phyloP scores from a whole-genome alignment of 2,113 vertebrate genomes.

The Strix aluco region DNA sequence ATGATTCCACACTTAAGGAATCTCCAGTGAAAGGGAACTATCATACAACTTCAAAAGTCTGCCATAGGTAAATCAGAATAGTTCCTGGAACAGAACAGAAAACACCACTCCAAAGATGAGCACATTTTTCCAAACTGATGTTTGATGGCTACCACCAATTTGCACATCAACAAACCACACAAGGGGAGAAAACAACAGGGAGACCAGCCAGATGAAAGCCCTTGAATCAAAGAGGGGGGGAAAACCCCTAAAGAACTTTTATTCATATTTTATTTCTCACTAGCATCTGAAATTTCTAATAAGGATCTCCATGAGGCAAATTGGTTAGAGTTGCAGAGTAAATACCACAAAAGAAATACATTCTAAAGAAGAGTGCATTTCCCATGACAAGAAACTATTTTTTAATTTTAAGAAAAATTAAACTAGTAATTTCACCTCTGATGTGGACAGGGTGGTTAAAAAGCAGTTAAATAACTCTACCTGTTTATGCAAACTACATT shows the following conservation, averaged over 20 bases:
- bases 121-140: slow-evolving; percentile 73
- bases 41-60: slow-evolving; percentile 74
- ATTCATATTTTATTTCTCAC: not conserved
- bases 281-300: not conserved
- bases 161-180: slow-evolving; percentile 78
- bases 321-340: not conserved
- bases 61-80: slow-evolving; percentile 77
- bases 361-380: not conserved
- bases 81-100: slow-evolving; percentile 79
- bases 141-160: slow-evolving; percentile 70
- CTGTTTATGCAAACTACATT: not conserved
- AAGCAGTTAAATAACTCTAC: not conserved
- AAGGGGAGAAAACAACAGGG: slow-evolving; percentile 77
- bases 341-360: not conserved
- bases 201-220: slow-evolving; percentile 80
- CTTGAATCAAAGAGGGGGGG: slow-evolving; percentile 7
- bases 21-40: not conserved
- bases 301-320: not conserved
- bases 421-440: not conserved
- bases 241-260: not conserved
- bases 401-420: not conserved
- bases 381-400: not conserved
- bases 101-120: slow-evolving; percentile 80
- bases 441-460: not conserved
- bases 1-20: not conserved